Base-by-base conservation (phyloP, 2,797 vertebrate species). In the Chaenodraco wilsoni region DNA sequence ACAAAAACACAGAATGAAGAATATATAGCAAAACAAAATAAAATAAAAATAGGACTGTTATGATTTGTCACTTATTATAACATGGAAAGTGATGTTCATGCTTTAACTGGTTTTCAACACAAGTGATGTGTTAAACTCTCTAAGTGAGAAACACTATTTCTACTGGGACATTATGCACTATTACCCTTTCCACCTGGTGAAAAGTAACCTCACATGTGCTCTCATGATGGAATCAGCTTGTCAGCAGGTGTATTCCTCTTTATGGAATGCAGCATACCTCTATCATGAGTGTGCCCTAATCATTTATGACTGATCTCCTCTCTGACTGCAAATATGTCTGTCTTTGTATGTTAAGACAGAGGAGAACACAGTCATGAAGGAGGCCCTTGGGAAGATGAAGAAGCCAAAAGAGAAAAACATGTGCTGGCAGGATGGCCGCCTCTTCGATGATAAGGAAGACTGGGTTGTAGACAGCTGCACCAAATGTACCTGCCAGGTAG, bases 401-500 rank as follows among this genome's bases (percentile, higher is more conserved):
- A 96, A 96, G 79, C 86, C 94, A 8, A 96, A 95, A 84, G 97
- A 96, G 81, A 93, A 97, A 81, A 96, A 96, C 1, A 96, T 97
- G 85, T 99, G 98, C 88, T 99, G 97, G 97, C 98, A 99, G 82
- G 97, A 99, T 21, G 98, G 98, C 4, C 96, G 98, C 11, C 93
- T 98, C 84, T 99, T 99, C 71, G 95, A 95, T 14, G 96, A 99
- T 87, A 96, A 96, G 21, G 97, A 98, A 79, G 96, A 97, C 71
- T 99, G 98, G 98, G 96, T 98, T 72, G 98, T 99, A 76, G 98
- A 99, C 90, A 98, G 98, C 93, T 99, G 98, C 64, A 99, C 98
- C 63, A 97, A 96, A 45, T 99, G 98, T 58, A 96, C 95, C 81
- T 99, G 98, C 91, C 96, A 96, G 97, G 98, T 99, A 93, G 2